Evolutionary conservation across 2,888 invertebrate species (phyloP).

Genomic region (Calephelis perditalis): DNA sequence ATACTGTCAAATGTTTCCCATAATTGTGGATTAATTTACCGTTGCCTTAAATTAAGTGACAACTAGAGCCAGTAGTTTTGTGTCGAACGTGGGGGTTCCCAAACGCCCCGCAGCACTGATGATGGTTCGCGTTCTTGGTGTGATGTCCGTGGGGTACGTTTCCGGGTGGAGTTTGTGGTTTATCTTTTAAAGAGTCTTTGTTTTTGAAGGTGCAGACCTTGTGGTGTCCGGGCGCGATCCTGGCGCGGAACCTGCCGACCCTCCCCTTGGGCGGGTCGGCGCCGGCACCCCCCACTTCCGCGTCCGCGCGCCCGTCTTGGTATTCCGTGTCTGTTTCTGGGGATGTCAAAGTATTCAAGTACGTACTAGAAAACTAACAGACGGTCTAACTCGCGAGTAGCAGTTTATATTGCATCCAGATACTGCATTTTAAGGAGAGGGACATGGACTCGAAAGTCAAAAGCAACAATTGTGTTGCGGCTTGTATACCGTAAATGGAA

Average conservation of each 20-base stretch:
- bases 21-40: background rate
- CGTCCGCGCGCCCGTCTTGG: constrained; percentile 54
- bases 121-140: constrained; percentile 66
- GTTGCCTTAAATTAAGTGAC: constrained; percentile 54
- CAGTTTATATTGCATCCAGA: no score
- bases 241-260: constrained; percentile 58
- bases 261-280: constrained; percentile 35
- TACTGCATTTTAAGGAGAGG: no score
- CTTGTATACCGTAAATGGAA: no score
- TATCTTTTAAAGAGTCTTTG: constrained; percentile 42
- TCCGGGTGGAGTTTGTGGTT: constrained; percentile 29
- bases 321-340: constrained; percentile 66
- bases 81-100: constrained; percentile 69
- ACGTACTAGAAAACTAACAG: no score
- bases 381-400: no score
- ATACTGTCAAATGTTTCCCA: no score
- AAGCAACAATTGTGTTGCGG: no score
- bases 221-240: constrained; percentile 59
- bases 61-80: constrained; percentile 60
- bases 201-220: constrained; percentile 41
- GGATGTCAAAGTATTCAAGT: constrained; percentile 14
- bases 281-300: constrained; percentile 10
- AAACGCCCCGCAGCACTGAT: constrained; percentile 72
- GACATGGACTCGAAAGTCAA: no score
- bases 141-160: constrained; percentile 65